A percentile compares a stretch with the other conserved stretches of the same genome.
phyloP scores from a whole-genome alignment of 2,888 invertebrate species.

The Heliconius sara region DNA sequence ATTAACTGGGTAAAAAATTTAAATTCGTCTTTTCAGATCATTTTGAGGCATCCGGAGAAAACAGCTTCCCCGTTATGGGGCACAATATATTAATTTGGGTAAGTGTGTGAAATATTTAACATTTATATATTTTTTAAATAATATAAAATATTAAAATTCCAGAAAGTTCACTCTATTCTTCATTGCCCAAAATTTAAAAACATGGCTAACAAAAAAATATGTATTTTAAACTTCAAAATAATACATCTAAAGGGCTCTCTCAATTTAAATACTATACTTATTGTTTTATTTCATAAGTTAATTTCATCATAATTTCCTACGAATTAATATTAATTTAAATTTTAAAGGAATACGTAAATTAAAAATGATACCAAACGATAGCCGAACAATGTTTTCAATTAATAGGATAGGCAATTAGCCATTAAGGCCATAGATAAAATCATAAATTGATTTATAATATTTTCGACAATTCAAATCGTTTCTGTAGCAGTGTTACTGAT shows the following conservation, averaged over 20 bases:
- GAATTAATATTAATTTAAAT: not conserved
- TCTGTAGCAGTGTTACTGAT: not conserved
- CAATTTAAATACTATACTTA: not conserved
- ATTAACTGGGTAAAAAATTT: not conserved
- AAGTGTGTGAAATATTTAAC: constrained; percentile 51
- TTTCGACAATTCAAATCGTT: not conserved
- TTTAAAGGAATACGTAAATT: not conserved
- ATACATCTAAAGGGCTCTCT: not conserved
- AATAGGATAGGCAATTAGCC: constrained; percentile 32
- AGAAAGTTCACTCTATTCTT: not conserved
- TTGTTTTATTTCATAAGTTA: not conserved
- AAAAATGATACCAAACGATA: constrained; percentile 15
- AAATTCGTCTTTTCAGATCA: constrained; percentile 39
- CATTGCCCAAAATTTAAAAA: not conserved
- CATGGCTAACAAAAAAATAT: not conserved
- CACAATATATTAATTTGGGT: constrained; percentile 64
- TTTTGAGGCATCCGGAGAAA: constrained; percentile 40
- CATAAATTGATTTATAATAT: constrained; percentile 29
- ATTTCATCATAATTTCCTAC: not conserved
- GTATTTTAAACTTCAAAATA: not conserved
- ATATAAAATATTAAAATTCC: not conserved
- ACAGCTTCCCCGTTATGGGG: constrained; percentile 74
- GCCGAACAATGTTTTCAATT: constrained; percentile 32
- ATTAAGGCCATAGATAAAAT: constrained; percentile 15
- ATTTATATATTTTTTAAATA: not conserved